A percentile compares a stretch with the other conserved stretches of the same genome.
phyloP scores from a whole-genome alignment of 2,797 vertebrate species.

The Parauchenoglanis ngamensis region DNA sequence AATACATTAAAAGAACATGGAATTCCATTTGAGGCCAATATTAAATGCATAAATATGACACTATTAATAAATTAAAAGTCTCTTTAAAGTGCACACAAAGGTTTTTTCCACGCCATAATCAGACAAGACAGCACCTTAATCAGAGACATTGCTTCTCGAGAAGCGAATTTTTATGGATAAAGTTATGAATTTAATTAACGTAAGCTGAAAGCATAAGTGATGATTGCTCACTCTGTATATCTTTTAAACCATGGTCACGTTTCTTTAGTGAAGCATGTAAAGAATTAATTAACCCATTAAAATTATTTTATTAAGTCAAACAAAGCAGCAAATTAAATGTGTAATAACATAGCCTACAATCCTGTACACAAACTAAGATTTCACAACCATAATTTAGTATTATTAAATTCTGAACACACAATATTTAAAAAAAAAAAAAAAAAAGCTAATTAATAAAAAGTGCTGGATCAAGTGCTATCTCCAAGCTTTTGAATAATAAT shows the following conservation, averaged over 20 bases:
- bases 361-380: neutral
- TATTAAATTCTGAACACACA: neutral
- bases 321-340: neutral
- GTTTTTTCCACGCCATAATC: neutral
- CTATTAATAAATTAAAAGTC: constrained; percentile 6
- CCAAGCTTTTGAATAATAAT: neutral
- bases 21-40: neutral
- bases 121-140: neutral
- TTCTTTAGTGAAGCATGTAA: neutral
- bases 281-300: neutral
- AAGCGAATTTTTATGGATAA: neutral
- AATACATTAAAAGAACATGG: neutral
- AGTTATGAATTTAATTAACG: neutral
- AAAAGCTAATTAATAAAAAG: neutral
- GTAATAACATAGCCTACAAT: neutral
- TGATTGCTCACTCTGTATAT: neutral
- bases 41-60: constrained; percentile 11
- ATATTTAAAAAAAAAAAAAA: neutral
- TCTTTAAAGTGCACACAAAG: neutral
- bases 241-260: no score
- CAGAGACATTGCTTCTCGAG: neutral
- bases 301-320: neutral
- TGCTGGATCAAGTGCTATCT: neutral
- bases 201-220: neutral
- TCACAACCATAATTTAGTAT: neutral